Evolutionary conservation across 2,113 vertebrate genomes (phyloP), one percentile per base, ranked within the genome.

Genomic region (Salminus brasiliensis): DNA sequence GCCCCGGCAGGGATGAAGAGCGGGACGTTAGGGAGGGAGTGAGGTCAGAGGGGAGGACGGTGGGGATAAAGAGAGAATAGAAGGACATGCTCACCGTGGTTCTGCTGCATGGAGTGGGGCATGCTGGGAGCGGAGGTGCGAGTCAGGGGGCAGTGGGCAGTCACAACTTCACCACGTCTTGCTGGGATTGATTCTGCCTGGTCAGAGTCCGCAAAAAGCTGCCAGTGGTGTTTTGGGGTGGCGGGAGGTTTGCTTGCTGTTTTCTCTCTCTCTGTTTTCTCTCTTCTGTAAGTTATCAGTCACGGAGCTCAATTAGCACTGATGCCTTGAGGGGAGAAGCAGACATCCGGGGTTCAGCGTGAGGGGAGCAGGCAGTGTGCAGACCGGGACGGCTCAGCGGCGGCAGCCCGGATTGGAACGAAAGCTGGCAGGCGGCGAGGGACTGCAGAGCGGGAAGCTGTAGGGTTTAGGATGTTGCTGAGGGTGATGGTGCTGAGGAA

Each of bases 81-180:
- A 41, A 79, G 36, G 23, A 55, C 49, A 72, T 55, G 81, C 88
- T 92, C 85, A 93, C 92, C 92, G 91, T 91, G 90, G 85, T 88
- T 92, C 81, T 90, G 89, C 85, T 90, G 90, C 86, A 91, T 89
- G 85, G 92, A 91, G 87, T 92, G 87, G 83, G 91, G 91, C 90
- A 92, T 93, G 80, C 86, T 91, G 89, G 89, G 88, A 90, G 87
- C 79, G 86, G 85, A 80, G 87, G 78, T 88, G 71, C 62, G 53
- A 84, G 66, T 84, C 81, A 68, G 66, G 72, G 41, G 29, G 13
- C 69, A 63, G 59, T 49, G 65, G 63, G 5, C 78, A 79, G 36
- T 80, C 79, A 79, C 81, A 57, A 84, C 67, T 81, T 81, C 82
- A 81, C 75, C 84, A 70, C 43, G 16, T 41, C 49, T 71, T 55